Evolutionary conservation across 1,140 invertebrate genomes (phyloP).

Genomic region (Macrotrachela quadricornifera): DNA sequence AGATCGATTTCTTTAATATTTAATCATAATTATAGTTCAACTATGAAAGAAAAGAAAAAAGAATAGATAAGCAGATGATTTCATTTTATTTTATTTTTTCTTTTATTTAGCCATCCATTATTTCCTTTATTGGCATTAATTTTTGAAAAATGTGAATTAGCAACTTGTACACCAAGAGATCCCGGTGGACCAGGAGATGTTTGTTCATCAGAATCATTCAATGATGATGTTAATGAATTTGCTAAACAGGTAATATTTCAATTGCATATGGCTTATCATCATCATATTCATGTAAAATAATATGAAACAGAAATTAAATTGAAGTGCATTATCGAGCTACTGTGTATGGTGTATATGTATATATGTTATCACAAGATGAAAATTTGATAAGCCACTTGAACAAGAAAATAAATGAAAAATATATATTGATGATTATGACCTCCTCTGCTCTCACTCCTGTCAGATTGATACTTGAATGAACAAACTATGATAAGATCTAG

Average conservation of each 20-base stretch:
- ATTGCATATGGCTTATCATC: background rate
- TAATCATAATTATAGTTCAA: no score
- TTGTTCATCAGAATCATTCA: slow-evolving; percentile 31
- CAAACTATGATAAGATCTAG: background rate
- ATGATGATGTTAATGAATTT: no score
- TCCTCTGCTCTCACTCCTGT: no score
- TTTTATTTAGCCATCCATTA: slow-evolving; percentile 67
- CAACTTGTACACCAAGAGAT: slow-evolving; percentile 91
- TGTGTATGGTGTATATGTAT: background rate
- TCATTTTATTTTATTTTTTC: background rate
- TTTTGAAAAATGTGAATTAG: slow-evolving; percentile 99
- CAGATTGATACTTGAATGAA: no score
- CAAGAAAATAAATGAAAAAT: background rate
- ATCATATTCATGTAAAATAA: no score
- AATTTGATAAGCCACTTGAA: background rate
- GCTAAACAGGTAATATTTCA: no score
- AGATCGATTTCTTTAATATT: no score
- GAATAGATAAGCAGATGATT: background rate
- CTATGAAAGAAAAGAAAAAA: no score
- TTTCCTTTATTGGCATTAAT: slow-evolving; percentile 93
- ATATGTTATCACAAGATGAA: background rate
- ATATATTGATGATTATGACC: no score
- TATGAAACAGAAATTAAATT: background rate
- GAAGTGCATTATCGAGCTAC: background rate
- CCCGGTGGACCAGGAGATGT: slow-evolving; percentile 67